Conservation (phyloP, 2,797 vertebrate genomes). For the Melanotaenia parkinsoni region DNA sequence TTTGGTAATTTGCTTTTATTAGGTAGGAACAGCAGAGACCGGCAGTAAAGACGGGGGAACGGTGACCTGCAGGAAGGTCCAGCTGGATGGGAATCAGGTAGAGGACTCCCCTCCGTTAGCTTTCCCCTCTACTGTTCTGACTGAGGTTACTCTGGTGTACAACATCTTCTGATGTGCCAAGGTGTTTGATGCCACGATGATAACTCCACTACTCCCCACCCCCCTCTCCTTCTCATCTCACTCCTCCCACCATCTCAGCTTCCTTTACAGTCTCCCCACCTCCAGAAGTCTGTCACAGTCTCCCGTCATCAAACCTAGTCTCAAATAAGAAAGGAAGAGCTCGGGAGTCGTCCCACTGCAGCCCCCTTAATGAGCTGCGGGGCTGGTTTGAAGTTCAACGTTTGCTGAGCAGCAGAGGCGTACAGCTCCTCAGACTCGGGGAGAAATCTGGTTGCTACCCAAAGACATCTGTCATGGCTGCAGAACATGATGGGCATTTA, state of each 20-base stretch:
- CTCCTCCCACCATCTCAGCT: conserved; percentile 5
- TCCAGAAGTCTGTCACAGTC: conserved; percentile 37
- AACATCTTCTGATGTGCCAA: conserved; percentile 73
- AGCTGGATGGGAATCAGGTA: neutral
- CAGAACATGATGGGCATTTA: conserved; percentile 60
- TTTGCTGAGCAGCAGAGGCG: conserved; percentile 17
- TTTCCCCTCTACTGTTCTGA: too few relatives aligned
- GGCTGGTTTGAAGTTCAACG: conserved; percentile 41
- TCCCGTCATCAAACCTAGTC: conserved; percentile 39
- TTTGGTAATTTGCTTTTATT: neutral
- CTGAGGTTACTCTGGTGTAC: neutral
- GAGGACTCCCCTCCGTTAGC: too few relatives aligned
- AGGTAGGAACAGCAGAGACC: neutral
- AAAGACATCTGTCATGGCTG: conserved; percentile 49
- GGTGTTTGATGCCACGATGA: conserved; percentile 74
- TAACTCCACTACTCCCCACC: conserved; percentile 64
- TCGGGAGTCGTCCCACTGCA: conserved; percentile 34
- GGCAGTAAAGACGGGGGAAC: neutral
- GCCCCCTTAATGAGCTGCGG: conserved; percentile 60
- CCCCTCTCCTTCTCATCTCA: conserved; percentile 27
- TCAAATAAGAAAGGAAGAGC: conserved; percentile 47
- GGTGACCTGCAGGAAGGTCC: neutral
- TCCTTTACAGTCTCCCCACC: conserved; percentile 24
- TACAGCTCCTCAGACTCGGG: conserved; percentile 31
- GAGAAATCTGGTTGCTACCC: conserved; percentile 5